Evolutionary conservation across 2,113 vertebrate genomes (phyloP).

Genomic region (Sakesphorus luctuosus): DNA sequence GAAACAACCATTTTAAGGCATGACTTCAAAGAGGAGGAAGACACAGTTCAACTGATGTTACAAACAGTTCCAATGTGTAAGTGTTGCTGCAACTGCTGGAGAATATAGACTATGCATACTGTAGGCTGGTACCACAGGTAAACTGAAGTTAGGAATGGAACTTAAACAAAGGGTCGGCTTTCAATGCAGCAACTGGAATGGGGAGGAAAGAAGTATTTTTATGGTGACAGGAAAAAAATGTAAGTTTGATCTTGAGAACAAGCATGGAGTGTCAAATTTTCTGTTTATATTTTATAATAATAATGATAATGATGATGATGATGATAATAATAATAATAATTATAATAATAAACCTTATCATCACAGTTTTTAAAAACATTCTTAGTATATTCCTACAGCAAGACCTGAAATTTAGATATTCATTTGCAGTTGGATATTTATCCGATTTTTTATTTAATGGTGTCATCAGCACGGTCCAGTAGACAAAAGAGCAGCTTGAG

Average conservation of each 20-base stretch:
- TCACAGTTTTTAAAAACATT: not conserved
- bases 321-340: not conserved
- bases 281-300: not conserved
- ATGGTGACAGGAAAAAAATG: not conserved
- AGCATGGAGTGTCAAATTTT: not conserved
- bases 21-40: not conserved
- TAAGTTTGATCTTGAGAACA: not conserved
- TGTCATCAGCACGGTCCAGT: not conserved
- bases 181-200: not conserved
- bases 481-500: not conserved
- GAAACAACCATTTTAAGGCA: not conserved
- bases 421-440: not conserved
- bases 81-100: not conserved
- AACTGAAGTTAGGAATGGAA: not conserved
- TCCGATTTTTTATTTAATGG: not conserved
- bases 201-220: not conserved
- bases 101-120: not conserved
- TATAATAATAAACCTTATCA: not conserved
- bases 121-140: not conserved
- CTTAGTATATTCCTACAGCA: not conserved
- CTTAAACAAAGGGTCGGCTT: not conserved
- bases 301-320: not conserved
- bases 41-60: not conserved
- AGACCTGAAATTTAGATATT: not conserved
- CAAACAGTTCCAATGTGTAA: not conserved